Evolutionary conservation across 2,113 vertebrate genomes (phyloP).

Genomic region (cat (Felis catus)): DNA sequence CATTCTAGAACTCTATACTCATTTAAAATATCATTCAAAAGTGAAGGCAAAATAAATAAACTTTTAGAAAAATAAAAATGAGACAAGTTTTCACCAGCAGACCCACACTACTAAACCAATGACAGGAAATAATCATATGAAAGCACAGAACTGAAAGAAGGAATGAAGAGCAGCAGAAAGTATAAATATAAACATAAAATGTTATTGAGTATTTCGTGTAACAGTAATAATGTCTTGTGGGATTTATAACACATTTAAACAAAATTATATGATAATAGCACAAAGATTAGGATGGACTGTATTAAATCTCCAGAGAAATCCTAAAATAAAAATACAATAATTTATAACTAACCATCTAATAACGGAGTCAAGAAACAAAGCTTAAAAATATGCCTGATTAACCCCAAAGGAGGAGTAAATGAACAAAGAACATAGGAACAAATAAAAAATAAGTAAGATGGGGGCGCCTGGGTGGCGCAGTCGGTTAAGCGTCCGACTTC

Average conservation of each 20-base stretch:
- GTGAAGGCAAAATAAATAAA: slow-evolving; percentile 26
- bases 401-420: background rate
- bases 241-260: background rate
- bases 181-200: background rate
- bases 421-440: background rate
- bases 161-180: background rate
- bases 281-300: background rate
- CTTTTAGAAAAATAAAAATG: slow-evolving; percentile 5
- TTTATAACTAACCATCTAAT: background rate
- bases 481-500: too few species aligned
- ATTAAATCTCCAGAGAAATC: slow-evolving; percentile 10
- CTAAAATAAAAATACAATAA: background rate
- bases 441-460: background rate
- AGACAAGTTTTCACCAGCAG: background rate
- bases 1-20: background rate
- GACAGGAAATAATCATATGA: background rate
- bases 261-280: background rate
- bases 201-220: background rate
- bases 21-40: background rate
- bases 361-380: background rate
- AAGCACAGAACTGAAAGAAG: background rate
- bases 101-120: background rate
- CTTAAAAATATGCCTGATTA: background rate
- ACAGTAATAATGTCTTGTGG: background rate
- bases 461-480: too few species aligned